phyloP scores from a whole-genome alignment of 2,113 vertebrate species.

The Sorex fumeus region DNA sequence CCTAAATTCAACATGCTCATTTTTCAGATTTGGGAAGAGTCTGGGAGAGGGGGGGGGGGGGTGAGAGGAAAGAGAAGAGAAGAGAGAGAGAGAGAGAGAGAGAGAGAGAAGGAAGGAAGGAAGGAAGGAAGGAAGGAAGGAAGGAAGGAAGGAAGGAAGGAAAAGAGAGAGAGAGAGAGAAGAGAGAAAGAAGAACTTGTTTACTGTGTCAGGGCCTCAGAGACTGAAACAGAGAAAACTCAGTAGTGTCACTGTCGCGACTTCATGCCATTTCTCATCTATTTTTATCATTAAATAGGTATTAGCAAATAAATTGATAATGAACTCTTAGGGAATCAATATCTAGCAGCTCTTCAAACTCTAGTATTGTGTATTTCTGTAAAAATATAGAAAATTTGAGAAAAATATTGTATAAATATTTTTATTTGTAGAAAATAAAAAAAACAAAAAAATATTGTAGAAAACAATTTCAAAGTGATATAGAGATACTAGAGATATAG shows the following conservation, averaged over 20 bases:
- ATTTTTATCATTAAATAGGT: background rate
- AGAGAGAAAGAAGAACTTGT: background rate
- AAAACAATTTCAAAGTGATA: conserved; percentile 16
- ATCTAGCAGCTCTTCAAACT: background rate
- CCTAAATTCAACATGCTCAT: background rate
- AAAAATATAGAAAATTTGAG: background rate
- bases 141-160: too few relatives aligned
- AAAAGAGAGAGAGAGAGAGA: too few relatives aligned
- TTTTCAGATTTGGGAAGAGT: background rate
- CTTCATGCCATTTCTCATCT: background rate
- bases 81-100: too few relatives aligned
- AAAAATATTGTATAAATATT: too few relatives aligned
- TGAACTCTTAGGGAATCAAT: background rate
- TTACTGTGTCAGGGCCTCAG: background rate
- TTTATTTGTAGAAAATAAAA: too few relatives aligned
- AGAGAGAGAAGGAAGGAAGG: too few relatives aligned
- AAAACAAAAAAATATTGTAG: background rate
- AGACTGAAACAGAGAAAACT: background rate
- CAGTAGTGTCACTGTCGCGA: background rate
- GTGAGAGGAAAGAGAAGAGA: too few relatives aligned
- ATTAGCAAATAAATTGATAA: background rate
- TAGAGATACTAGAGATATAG: too few relatives aligned
- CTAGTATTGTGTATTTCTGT: background rate
- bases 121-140: too few relatives aligned
- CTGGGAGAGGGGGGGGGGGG: background rate